Evolutionary conservation across 2,888 invertebrate species (phyloP).

Genomic region (Oxyteleia sp.): DNA sequence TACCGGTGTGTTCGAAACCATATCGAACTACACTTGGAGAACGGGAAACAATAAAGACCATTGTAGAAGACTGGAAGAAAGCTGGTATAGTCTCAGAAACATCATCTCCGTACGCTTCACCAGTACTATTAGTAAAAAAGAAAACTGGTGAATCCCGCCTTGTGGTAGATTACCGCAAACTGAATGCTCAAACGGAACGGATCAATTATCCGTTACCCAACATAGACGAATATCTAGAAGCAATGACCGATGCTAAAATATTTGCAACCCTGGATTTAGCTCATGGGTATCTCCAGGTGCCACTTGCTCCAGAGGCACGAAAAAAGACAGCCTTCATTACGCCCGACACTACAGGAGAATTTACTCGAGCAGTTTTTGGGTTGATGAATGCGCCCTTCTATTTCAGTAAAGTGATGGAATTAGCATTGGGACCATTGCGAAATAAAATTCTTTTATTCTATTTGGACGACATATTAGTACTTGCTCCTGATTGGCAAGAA

Average conservation of each 20-base stretch:
- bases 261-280: too few species aligned
- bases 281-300: slow-evolving; percentile 61
- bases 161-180: not conserved
- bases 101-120: not conserved
- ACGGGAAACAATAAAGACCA: slow-evolving; percentile 16
- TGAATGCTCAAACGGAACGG: not conserved
- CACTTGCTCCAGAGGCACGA: too few species aligned
- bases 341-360: too few species aligned
- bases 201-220: slow-evolving; percentile 34
- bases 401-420: slow-evolving; percentile 13
- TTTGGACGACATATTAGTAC: too few species aligned
- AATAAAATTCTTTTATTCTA: too few species aligned
- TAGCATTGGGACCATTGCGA: too few species aligned
- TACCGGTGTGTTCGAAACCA: slow-evolving; percentile 39
- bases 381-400: too few species aligned
- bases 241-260: slow-evolving; percentile 1
- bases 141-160: slow-evolving; percentile 4
- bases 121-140: not conserved
- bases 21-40: slow-evolving; percentile 26
- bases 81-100: not conserved
- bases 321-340: too few species aligned
- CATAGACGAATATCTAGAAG: slow-evolving; percentile 50
- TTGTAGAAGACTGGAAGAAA: slow-evolving; percentile 32
- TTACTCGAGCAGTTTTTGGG: too few species aligned
- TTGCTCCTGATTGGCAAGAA: too few species aligned